phyloP scores from a whole-genome alignment of 2,113 vertebrate species.

The Oreochromis aureus region DNA sequence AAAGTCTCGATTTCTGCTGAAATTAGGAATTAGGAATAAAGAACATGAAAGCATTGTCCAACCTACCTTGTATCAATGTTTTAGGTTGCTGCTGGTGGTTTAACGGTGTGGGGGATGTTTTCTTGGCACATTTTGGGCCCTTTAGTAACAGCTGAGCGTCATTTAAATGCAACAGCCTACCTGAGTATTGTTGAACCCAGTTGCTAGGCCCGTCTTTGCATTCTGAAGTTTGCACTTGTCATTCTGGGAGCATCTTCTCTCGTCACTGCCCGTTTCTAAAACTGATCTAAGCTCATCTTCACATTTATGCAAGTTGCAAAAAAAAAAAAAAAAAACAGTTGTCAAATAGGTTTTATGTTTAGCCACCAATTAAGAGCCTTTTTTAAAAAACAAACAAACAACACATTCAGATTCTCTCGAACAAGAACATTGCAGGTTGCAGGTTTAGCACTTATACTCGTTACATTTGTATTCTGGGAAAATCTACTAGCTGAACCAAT shows the following conservation, averaged over 20 bases:
- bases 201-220: background rate
- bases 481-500: background rate
- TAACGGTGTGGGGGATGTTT: background rate
- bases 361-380: background rate
- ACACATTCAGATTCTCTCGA: background rate
- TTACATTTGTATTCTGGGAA: background rate
- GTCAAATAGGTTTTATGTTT: background rate
- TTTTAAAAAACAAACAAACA: background rate
- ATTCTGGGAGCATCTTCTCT: background rate
- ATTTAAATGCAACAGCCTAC: background rate
- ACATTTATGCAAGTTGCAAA: background rate
- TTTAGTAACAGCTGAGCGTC: background rate
- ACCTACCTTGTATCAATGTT: background rate
- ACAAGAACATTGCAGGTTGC: background rate
- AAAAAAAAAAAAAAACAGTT: rapidly evolving
- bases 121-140: background rate
- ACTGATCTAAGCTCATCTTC: background rate
- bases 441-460: background rate
- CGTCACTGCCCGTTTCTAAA: background rate
- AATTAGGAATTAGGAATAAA: background rate
- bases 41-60: background rate
- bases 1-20: background rate
- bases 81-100: background rate
- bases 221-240: background rate
- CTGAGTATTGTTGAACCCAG: background rate